These are phyloP conservation scores for Campaea margaritaria DNA, from an alignment of 2,888 invertebrate genomes.

Conservation along the genomic window DNA sequence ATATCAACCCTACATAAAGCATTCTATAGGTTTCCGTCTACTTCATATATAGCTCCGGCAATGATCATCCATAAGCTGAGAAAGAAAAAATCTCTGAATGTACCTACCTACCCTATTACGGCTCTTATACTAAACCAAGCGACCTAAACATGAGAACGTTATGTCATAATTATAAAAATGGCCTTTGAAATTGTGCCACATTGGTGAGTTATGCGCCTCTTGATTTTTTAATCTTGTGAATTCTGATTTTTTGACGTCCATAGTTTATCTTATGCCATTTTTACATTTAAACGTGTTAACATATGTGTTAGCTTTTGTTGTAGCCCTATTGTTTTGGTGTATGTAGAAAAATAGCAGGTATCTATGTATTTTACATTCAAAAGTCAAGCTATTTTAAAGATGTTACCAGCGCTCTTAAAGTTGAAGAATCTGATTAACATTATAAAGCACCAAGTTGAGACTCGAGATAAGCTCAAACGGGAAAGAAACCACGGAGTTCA, in stretches of 20 bases:
- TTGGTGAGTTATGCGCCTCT: too few species aligned
- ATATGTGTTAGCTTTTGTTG: too few species aligned
- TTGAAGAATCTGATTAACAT: conserved; percentile 9
- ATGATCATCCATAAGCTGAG: conserved; percentile 1
- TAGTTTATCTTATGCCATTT: too few species aligned
- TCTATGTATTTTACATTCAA: background rate
- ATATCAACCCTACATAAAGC: conserved; percentile 19
- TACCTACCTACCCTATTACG: background rate
- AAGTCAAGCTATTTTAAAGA: too few species aligned
- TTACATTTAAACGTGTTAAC: too few species aligned
- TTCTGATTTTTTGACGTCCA: too few species aligned
- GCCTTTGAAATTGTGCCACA: too few species aligned
- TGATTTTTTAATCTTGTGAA: too few species aligned
- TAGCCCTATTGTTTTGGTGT: too few species aligned
- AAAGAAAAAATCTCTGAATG: background rate
- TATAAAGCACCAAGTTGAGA: conserved; percentile 32
- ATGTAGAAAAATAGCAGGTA: too few species aligned
- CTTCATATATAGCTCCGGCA: conserved; percentile 15
- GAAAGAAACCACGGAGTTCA: conserved; percentile 51
- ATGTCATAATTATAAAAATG: too few species aligned
- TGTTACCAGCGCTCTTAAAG: background rate
- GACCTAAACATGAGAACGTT: background rate
- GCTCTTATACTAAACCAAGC: background rate
- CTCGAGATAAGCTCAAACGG: conserved; percentile 2
- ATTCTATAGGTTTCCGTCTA: conserved; percentile 18